phyloP scores from a whole-genome alignment of 1,140 invertebrate species.

The Drosophila pseudoobscura region DNA sequence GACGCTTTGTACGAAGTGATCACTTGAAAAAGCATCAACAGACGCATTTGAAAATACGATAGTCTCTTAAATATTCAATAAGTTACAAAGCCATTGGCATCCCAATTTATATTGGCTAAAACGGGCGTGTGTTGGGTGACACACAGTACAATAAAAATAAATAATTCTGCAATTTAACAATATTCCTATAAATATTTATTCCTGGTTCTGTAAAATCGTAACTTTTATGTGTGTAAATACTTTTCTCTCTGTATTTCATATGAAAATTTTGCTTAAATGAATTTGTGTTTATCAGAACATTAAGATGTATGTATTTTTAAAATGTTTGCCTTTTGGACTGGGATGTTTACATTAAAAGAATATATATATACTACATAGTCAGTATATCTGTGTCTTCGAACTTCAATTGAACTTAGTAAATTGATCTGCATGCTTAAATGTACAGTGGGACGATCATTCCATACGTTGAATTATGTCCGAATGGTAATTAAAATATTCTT shows the following conservation, averaged over 20 bases:
- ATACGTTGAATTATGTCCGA: no score
- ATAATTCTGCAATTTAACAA: conserved; percentile 54
- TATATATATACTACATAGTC: no score
- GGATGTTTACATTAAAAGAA: no score
- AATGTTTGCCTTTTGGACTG: neutral
- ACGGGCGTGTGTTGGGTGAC: conserved; percentile 63
- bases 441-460: no score
- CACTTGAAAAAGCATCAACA: conserved; percentile 93
- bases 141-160: conserved; percentile 74
- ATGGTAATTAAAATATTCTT: no score
- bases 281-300: conserved; percentile 41
- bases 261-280: conserved; percentile 40
- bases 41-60: conserved; percentile 87
- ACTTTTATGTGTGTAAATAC: conserved; percentile 50
- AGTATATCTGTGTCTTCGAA: no score
- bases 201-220: conserved; percentile 29
- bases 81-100: conserved; percentile 66
- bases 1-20: conserved; percentile 92
- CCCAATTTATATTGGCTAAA: conserved; percentile 67
- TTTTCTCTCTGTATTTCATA: conserved; percentile 1
- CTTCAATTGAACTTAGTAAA: no score
- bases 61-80: conserved; percentile 59
- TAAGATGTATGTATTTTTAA: conserved; percentile 43
- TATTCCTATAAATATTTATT: conserved; percentile 35
- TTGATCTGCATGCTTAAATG: no score